Percentiles rank a stretch among this genome's conserved stretches.
These are phyloP conservation scores for Myiagra hebetior DNA, from an alignment of 2,113 vertebrate genomes.

Conservation along the genomic window DNA sequence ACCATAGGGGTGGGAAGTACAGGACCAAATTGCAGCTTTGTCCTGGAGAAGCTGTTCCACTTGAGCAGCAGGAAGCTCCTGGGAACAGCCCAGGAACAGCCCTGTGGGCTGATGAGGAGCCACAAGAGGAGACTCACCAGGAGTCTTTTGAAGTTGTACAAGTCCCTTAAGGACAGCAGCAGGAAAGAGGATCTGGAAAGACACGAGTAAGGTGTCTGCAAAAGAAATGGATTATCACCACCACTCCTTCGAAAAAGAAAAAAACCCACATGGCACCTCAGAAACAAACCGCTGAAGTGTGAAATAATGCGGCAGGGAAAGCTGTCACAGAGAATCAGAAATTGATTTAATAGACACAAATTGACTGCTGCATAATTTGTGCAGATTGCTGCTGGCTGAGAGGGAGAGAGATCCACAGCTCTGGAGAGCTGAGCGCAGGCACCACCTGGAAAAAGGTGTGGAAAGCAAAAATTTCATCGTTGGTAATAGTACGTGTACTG, in stretches of 20 bases:
- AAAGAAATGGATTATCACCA: not conserved
- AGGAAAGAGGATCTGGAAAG: not conserved
- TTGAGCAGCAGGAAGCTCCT: not conserved
- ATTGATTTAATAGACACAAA: conserved; percentile 26
- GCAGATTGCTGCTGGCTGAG: not conserved
- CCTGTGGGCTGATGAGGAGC: not conserved
- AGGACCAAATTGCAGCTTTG: not conserved
- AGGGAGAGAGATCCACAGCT: not conserved
- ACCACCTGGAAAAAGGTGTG: not conserved
- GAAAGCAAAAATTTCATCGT: not conserved
- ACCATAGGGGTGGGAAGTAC: not conserved
- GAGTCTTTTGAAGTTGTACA: not conserved
- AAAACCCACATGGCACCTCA: not conserved
- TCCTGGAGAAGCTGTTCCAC: not conserved
- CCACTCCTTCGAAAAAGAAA: not conserved
- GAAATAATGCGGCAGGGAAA: not conserved
- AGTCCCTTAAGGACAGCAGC: not conserved
- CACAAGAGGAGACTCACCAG: not conserved
- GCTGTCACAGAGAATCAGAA: not conserved
- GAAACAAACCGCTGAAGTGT: not conserved
- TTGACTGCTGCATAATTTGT: not conserved
- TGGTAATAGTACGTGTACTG: not conserved
- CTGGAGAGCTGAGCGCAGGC: not conserved
- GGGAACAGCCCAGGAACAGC: not conserved
- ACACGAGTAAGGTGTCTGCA: not conserved